These are phyloP conservation scores for Protaetia brevitarsis DNA, from an alignment of 1,140 invertebrate genomes.

Conservation along the genomic window DNA sequence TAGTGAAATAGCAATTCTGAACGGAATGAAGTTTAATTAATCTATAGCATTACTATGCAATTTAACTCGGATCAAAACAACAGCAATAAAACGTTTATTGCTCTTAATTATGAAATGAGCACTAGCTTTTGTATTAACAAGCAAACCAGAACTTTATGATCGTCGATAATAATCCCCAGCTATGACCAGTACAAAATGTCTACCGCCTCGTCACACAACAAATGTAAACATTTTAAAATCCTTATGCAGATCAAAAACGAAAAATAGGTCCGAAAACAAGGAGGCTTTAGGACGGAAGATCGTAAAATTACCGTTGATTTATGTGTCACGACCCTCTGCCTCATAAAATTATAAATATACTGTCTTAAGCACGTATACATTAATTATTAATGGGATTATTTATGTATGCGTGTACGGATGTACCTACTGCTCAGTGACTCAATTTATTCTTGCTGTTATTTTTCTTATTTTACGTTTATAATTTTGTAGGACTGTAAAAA, in stretches of 20 bases:
- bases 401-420: background rate
- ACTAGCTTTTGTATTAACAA: constrained; percentile 1
- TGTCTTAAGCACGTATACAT: background rate
- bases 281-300: background rate
- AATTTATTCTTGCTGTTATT: background rate
- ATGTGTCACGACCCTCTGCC: background rate
- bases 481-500: background rate
- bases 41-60: background rate
- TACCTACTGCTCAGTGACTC: background rate
- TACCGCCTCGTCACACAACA: background rate
- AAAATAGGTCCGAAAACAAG: background rate
- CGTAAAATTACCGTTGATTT: constrained; percentile 9
- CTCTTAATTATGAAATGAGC: constrained; percentile 7
- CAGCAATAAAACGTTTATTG: constrained; percentile 13
- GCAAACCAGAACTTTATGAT: background rate
- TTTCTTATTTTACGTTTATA: background rate
- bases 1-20: background rate
- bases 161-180: background rate
- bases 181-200: background rate
- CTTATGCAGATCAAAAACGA: background rate
- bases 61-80: background rate
- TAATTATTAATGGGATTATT: background rate
- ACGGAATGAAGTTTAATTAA: constrained; percentile 6
- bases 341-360: constrained; percentile 8
- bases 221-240: background rate